Conservation (phyloP, 2,888 invertebrate genomes). For the Chrysolina haemoptera region DNA sequence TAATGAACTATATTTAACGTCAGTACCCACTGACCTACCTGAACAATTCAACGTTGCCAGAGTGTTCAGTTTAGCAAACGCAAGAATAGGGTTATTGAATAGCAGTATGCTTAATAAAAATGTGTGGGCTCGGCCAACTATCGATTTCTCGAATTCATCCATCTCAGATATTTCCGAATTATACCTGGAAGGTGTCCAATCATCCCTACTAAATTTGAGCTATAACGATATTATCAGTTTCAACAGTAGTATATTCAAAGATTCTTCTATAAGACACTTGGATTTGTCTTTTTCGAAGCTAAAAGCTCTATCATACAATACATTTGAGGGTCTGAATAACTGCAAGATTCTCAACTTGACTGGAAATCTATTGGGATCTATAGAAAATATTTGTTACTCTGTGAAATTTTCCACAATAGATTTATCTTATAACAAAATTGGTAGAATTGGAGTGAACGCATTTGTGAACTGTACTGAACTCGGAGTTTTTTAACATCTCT, state of each 20-base stretch:
- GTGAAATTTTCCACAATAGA: constrained; percentile 9
- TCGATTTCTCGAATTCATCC: constrained; percentile 20
- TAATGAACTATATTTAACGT: constrained; percentile 18
- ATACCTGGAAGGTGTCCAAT: not conserved
- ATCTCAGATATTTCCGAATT: constrained; percentile 12
- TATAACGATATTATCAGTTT: constrained; percentile 6
- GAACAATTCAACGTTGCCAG: not conserved
- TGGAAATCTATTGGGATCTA: constrained; percentile 7
- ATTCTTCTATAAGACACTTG: not conserved
- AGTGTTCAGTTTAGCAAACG: constrained; percentile 7
- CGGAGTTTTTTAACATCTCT: not conserved
- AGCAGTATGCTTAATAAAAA: not conserved
- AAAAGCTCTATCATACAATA: not conserved
- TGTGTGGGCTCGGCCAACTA: not conserved
- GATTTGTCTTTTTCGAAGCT: constrained; percentile 22
- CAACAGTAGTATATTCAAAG: not conserved
- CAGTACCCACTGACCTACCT: not conserved
- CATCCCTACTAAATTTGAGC: constrained; percentile 6
- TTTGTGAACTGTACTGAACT: not conserved
- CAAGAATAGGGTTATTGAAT: constrained; percentile 5
- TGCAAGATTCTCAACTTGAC: constrained; percentile 8
- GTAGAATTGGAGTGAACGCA: not conserved
- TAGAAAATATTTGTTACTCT: constrained; percentile 5
- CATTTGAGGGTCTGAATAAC: constrained; percentile 1
- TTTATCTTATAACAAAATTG: constrained; percentile 14